These are phyloP conservation scores for Anarsia innoxiella DNA, from an alignment of 2,888 invertebrate species.

Conservation along the genomic window DNA sequence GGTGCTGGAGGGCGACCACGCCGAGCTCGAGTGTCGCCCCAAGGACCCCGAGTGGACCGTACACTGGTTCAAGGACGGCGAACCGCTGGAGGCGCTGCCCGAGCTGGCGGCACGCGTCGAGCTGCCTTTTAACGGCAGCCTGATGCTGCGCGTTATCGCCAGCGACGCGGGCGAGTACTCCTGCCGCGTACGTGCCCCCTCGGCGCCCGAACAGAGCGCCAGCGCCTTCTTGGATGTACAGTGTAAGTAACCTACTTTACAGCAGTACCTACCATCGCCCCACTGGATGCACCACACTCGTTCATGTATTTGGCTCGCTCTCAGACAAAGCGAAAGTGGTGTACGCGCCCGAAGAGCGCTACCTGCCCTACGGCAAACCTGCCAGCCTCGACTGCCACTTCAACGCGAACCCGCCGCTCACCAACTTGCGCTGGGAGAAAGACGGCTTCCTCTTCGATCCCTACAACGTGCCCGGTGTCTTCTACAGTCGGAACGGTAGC, in stretches of 20 bases:
- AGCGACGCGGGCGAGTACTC: slow-evolving; percentile 92
- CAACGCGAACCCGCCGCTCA: slow-evolving; percentile 92
- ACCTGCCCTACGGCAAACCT: slow-evolving; percentile 87
- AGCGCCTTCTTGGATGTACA: slow-evolving; percentile 93
- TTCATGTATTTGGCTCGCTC: too few relatives aligned
- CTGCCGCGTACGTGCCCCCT: slow-evolving; percentile 86
- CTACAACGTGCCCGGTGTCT: slow-evolving; percentile 90
- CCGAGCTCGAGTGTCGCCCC: slow-evolving; percentile 87
- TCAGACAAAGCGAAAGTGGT: slow-evolving; percentile 94
- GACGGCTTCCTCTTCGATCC: slow-evolving; percentile 93
- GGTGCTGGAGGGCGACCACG: slow-evolving; percentile 87
- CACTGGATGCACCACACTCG: neutral
- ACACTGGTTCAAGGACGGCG: slow-evolving; percentile 81
- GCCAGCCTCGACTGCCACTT: slow-evolving; percentile 93
- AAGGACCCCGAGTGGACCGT: slow-evolving; percentile 77
- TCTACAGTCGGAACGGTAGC: slow-evolving; percentile 89
- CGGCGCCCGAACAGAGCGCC: slow-evolving; percentile 85
- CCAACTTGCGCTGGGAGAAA: slow-evolving; percentile 94
- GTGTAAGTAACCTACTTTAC: slow-evolving; percentile 81
- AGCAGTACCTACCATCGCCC: neutral
- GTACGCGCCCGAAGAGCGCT: slow-evolving; percentile 88
- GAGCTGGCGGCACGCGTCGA: slow-evolving; percentile 78
- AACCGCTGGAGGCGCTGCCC: slow-evolving; percentile 74
- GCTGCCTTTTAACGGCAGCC: slow-evolving; percentile 83
- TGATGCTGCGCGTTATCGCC: slow-evolving; percentile 84